phyloP scores from a whole-genome alignment of 2,113 vertebrate species.

The Leptocoma aspasia region DNA sequence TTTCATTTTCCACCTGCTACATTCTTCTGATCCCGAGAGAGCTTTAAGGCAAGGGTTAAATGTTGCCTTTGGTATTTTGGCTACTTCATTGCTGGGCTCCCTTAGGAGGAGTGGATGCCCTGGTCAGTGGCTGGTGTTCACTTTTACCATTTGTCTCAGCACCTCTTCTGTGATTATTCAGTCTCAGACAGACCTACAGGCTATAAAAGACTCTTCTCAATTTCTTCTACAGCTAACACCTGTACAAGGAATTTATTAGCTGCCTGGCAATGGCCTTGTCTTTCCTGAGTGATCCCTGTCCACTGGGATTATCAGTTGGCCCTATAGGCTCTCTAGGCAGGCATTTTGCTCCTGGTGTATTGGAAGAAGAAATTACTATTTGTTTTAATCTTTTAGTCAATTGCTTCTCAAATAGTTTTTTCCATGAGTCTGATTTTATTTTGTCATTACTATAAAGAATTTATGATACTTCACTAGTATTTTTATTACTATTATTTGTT shows the following conservation, averaged over 20 bases:
- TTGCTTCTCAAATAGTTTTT: neutral
- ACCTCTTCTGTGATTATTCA: neutral
- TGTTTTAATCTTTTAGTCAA: neutral
- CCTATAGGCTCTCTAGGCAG: neutral
- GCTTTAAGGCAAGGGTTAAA: neutral
- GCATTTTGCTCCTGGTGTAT: neutral
- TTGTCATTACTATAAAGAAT: neutral
- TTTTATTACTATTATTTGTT: neutral
- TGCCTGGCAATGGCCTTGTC: neutral
- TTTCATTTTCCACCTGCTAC: neutral
- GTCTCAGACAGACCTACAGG: neutral
- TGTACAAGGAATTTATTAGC: neutral
- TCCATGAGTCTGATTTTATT: neutral
- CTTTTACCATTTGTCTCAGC: neutral
- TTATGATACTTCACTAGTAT: neutral
- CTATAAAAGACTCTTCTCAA: neutral
- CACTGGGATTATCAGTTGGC: neutral
- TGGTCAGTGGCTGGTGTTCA: neutral
- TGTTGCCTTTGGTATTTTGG: neutral
- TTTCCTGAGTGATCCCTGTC: neutral
- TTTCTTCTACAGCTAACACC: neutral
- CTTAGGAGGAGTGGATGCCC: neutral
- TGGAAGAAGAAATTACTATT: neutral
- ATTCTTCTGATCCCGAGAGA: neutral
- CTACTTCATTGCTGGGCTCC: neutral